Base-by-base conservation (phyloP, 2,888 invertebrate genomes). In the Nyleta sp. region DNA sequence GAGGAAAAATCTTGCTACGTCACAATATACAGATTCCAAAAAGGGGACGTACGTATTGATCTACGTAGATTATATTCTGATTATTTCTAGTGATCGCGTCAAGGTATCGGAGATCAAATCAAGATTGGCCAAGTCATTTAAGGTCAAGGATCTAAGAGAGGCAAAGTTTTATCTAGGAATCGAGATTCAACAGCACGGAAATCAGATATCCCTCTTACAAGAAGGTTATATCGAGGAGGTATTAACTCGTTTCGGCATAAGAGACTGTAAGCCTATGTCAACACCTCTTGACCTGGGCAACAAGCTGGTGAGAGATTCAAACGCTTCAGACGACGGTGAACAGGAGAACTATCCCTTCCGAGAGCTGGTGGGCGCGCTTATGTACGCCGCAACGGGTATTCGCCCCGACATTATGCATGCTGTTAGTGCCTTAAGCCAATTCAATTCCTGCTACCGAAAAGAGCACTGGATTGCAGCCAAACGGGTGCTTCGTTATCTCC, bases 11-110 rank as follows among this genome's bases (percentile, higher is more conserved):
- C n/a, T n/a, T n/a, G n/a, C n/a, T n/a, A n/a, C n/a, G n/a, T n/a
- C n/a, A n/a, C n/a, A n/a, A n/a, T n/a, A n/a, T n/a, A n/a, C n/a
- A n/a, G n/a, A n/a, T n/a, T n/a, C n/a, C n/a, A n/a, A n/a, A n/a
- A n/a, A n/a, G n/a, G n/a, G n/a, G n/a, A 35, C n/a, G n/a, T 35
- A 35, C 35, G 35, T 35, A 35, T n/a, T 35, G n/a, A 8, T 35
- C 2, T 35, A 35, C n/a, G 10, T 35, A 11, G 35, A 35, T 8
- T 5, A 35, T 35, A 35, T 35, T 8, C n/a, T 35, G 3, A 10
- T 35, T 3, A 2, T 35, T 11, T 8, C 8, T 8, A 10, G 35
- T 10, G n/a, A 35, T 35, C 35, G 8, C 2, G 8, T 10, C 10
- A 10, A n/a, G 10, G 6, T 8, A 2, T 10, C 35, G 8, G 35